Evolutionary conservation across 2,888 invertebrate species (phyloP).

Genomic region (Drosophila anomalata): DNA sequence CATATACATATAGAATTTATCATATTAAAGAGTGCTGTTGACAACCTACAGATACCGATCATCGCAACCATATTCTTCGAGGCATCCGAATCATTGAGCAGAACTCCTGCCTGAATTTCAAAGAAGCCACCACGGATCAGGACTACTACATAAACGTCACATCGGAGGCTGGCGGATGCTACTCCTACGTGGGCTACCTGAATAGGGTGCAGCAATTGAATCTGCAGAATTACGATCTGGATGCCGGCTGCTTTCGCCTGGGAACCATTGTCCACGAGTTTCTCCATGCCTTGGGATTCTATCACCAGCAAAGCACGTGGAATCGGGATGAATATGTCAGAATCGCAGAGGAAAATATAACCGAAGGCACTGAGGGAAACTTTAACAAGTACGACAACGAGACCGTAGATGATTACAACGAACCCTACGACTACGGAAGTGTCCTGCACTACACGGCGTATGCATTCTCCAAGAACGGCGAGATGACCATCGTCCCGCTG

Average conservation of each 20-base stretch:
- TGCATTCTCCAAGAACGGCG: constrained; percentile 89
- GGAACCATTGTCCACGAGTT: constrained; percentile 89
- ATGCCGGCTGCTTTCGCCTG: constrained; percentile 67
- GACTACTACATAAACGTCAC: constrained; percentile 74
- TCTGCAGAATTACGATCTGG: constrained; percentile 46
- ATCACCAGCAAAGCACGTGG: constrained; percentile 89
- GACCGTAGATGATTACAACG: constrained; percentile 86
- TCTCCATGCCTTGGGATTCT: constrained; percentile 90
- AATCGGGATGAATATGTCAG: constrained; percentile 88
- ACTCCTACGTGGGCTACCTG: constrained; percentile 89
- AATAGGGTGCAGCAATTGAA: constrained; percentile 81
- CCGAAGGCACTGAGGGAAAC: constrained; percentile 87
- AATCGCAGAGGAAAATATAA: constrained; percentile 83
- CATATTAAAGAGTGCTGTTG: no score
- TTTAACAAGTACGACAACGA: constrained; percentile 87
- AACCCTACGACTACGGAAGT: constrained; percentile 89
- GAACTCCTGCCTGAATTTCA: constrained; percentile 89
- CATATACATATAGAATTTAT: no score
- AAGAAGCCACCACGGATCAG: constrained; percentile 85
- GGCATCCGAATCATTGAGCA: constrained; percentile 90
- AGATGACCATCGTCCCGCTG: constrained; percentile 87
- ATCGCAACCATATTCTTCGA: constrained; percentile 86
- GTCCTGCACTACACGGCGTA: constrained; percentile 91
- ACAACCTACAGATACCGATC: constrained; percentile 81
- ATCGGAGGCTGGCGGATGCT: constrained; percentile 86